phyloP scores from a whole-genome alignment of 2,888 invertebrate species.

The Drosophila robusta region DNA sequence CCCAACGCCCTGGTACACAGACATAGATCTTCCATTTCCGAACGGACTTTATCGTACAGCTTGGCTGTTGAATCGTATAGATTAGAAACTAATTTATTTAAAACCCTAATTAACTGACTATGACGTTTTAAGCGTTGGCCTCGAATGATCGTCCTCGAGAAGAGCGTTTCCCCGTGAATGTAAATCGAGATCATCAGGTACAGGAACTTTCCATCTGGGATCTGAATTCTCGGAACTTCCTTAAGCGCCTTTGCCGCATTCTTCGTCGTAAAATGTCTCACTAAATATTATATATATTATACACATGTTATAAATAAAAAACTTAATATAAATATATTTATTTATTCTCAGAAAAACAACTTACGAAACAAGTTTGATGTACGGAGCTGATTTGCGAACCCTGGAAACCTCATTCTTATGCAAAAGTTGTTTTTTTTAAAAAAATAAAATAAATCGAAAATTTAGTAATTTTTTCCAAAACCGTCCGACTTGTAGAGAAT shows the following conservation, averaged over 20 bases:
- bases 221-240: constrained; percentile 10
- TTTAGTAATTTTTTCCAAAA: constrained; percentile 11
- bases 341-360: not conserved
- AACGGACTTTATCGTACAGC: constrained; percentile 20
- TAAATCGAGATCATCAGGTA: constrained; percentile 52
- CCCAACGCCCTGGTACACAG: constrained; percentile 52
- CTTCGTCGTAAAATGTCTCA: not conserved
- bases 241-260: constrained; percentile 4
- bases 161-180: constrained; percentile 45
- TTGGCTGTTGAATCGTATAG: constrained; percentile 9
- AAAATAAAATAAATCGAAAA: constrained; percentile 1
- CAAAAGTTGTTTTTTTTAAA: not conserved
- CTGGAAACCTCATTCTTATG: constrained; percentile 15
- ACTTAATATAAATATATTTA: not conserved
- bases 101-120: constrained; percentile 24
- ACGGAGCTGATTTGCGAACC: not conserved
- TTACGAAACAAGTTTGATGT: not conserved
- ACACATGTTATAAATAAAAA: no score
- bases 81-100: not conserved
- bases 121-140: constrained; percentile 32
- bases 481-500: not conserved
- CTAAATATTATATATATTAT: constrained; percentile 1
- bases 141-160: constrained; percentile 49
- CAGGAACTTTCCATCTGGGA: constrained; percentile 30
- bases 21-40: constrained; percentile 20